A percentile compares a stretch with the other conserved stretches of the same genome.
These are phyloP conservation scores for Maniola jurtina DNA, from an alignment of 1,140 invertebrate species.

Conservation along the genomic window DNA sequence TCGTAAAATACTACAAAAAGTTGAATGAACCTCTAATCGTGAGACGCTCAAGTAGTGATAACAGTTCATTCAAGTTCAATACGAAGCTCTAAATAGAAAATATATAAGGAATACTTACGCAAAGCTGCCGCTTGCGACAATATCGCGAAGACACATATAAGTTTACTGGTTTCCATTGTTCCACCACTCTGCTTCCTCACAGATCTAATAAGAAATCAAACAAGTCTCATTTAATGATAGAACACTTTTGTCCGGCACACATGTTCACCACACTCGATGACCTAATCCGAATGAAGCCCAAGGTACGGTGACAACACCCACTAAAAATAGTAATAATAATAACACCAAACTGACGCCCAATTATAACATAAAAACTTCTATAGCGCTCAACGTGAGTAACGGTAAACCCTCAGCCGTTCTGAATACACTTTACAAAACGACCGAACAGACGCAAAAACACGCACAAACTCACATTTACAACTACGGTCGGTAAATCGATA, in stretches of 20 bases:
- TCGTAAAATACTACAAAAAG: slow-evolving; percentile 29
- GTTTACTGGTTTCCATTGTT: slow-evolving; percentile 65
- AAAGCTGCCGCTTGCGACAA: slow-evolving; percentile 61
- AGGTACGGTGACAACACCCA: slow-evolving; percentile 73
- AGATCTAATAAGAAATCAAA: slow-evolving; percentile 71
- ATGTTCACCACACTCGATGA: slow-evolving; percentile 74
- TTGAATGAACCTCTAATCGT: slow-evolving; percentile 45
- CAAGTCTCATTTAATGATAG: slow-evolving; percentile 54
- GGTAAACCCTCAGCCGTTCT: slow-evolving; percentile 38
- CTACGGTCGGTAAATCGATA: slow-evolving; percentile 64
- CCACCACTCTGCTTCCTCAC: slow-evolving; percentile 49
- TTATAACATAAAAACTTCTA: slow-evolving; percentile 51
- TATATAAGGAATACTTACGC: slow-evolving; percentile 56
- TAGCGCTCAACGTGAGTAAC: slow-evolving; percentile 31
- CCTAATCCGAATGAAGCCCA: slow-evolving; percentile 71
- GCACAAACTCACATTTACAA: slow-evolving; percentile 52
- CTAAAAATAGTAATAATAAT: slow-evolving; percentile 71
- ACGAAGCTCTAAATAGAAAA: slow-evolving; percentile 28
- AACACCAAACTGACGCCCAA: slow-evolving; percentile 37
- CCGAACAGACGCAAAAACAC: slow-evolving; percentile 44
- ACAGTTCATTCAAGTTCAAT: slow-evolving; percentile 26
- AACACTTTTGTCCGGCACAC: slow-evolving; percentile 71
- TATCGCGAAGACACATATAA: slow-evolving; percentile 62
- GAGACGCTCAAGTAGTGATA: slow-evolving; percentile 23
- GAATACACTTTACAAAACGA: slow-evolving; percentile 44